Conservation (phyloP, 2,113 vertebrate genomes). For the Tragelaphus buxtoni region DNA sequence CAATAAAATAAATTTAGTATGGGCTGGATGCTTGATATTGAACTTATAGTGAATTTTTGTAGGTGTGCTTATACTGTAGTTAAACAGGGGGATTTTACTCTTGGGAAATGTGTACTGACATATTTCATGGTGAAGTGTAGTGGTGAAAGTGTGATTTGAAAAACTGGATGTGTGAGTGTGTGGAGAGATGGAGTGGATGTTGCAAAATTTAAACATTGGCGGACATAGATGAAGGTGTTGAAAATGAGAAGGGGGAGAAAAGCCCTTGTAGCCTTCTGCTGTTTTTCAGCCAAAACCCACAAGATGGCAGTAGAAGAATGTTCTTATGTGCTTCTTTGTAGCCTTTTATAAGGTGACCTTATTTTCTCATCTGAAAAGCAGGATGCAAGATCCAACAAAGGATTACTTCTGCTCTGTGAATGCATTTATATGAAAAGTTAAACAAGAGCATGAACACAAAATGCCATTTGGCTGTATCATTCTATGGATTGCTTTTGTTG, state of each 20-base stretch:
- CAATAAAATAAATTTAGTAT: not conserved
- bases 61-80: not conserved
- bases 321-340: not conserved
- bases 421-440: slow-evolving; percentile 11
- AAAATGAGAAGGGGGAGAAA: not conserved
- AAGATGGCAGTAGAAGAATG: slow-evolving; percentile 63
- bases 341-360: slow-evolving; percentile 20
- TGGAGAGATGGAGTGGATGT: not conserved
- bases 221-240: not conserved
- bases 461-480: not conserved
- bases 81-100: not conserved
- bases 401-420: slow-evolving; percentile 29
- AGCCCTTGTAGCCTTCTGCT: not conserved
- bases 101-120: not conserved
- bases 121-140: not conserved
- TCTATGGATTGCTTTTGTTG: slow-evolving; percentile 11
- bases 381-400: slow-evolving; percentile 34
- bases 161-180: not conserved
- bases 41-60: slow-evolving; percentile 1
- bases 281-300: slow-evolving; percentile 22
- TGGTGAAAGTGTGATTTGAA: not conserved
- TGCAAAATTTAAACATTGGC: not conserved
- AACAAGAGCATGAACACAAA: not conserved
- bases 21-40: not conserved
- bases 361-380: slow-evolving; percentile 46